A percentile compares a stretch with the other conserved stretches of the same genome.
Conservation (phyloP, 2,113 vertebrate species). For the Callospermophilus lateralis region DNA sequence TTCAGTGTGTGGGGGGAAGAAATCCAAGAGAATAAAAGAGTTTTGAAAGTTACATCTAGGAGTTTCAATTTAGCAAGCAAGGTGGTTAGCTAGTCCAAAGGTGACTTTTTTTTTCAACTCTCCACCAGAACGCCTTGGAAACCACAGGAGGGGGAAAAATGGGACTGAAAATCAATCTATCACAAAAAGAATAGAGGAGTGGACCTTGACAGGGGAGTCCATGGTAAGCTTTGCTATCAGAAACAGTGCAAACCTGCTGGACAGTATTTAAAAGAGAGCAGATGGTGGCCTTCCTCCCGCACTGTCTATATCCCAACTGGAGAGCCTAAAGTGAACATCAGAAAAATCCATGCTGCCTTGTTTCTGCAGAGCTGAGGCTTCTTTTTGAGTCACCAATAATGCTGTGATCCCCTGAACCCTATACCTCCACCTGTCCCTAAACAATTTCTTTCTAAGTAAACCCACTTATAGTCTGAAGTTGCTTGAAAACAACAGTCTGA, state of each 20-base stretch:
- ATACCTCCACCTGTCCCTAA: not conserved
- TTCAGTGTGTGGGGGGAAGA: not conserved
- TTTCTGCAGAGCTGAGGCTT: not conserved
- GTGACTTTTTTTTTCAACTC: not conserved
- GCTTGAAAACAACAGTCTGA: not conserved
- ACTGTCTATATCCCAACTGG: not conserved
- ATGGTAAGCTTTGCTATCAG: not conserved
- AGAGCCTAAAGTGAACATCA: not conserved
- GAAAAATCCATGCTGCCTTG: not conserved
- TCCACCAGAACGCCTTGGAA: not conserved
- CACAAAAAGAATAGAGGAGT: not conserved
- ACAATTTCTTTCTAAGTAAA: not conserved
- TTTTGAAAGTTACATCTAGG: not conserved
- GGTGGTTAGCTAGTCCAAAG: not conserved
- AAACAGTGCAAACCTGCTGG: not conserved
- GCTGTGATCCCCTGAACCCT: not conserved
- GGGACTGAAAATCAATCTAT: conserved; percentile 41
- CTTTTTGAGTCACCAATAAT: not conserved
- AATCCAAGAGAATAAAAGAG: conserved; percentile 8
- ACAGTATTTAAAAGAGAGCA: no score
- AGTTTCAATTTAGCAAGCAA: not conserved
- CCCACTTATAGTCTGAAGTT: not conserved
- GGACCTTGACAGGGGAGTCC: not conserved
- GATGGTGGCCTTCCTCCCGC: not conserved
- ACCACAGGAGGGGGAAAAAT: not conserved